Percentiles rank a stretch among this genome's conserved stretches.
phyloP scores from a whole-genome alignment of 2,797 vertebrate genomes.

The Macroramphosus scolopax region DNA sequence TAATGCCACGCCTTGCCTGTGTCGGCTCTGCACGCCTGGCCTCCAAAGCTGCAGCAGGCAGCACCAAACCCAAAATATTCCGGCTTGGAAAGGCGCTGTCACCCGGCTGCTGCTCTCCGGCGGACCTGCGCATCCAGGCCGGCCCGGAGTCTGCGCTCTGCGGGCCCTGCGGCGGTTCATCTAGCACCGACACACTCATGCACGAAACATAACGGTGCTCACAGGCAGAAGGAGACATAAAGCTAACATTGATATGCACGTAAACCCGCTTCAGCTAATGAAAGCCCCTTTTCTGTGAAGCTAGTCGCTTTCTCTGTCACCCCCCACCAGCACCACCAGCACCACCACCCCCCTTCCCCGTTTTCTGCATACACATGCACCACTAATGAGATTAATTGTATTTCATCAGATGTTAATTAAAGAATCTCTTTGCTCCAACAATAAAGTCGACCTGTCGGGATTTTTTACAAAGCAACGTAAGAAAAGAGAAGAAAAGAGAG shows the following conservation, averaged over 20 bases:
- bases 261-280: constrained; percentile 3
- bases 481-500: neutral
- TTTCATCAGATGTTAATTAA: constrained; percentile 32
- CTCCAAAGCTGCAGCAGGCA: constrained; percentile 40
- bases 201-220: neutral
- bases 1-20: constrained; percentile 65
- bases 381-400: constrained; percentile 42
- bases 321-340: neutral
- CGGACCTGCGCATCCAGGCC: constrained; percentile 47
- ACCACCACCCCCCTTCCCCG: constrained; percentile 7
- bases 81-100: constrained; percentile 34
- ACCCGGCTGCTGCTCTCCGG: constrained; percentile 44
- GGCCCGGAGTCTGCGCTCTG: constrained; percentile 12
- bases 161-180: constrained; percentile 36
- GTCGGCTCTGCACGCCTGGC: constrained; percentile 50
- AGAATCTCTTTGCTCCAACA: neutral
- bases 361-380: constrained; percentile 45
- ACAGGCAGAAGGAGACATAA: neutral
- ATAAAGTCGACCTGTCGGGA: too few relatives aligned
- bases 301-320: constrained; percentile 7
- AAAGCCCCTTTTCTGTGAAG: constrained; percentile 11
- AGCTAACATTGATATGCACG: neutral
- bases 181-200: neutral
- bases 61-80: constrained; percentile 7
- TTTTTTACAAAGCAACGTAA: too few relatives aligned